Base-by-base conservation (phyloP, 2,113 vertebrate species). In the Microtus richardsoni region DNA sequence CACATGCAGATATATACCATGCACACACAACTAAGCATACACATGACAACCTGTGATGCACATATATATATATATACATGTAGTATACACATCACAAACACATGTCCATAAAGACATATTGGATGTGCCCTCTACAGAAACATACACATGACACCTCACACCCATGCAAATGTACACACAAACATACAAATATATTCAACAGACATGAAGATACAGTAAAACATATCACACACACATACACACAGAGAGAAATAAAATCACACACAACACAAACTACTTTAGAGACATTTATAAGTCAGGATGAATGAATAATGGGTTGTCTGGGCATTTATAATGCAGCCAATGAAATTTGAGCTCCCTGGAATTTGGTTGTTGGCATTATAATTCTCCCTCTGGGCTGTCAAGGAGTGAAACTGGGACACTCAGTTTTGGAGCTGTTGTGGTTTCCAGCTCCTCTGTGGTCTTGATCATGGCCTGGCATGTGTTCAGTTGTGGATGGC, bases 371-470 rank as follows among this genome's bases (percentile, higher is more conserved):
- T 93, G 3, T 39, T 41, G 39, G 68, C n/a, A 13, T 90, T 78
- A 24, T 0, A 6, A 28, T 16, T 9, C 47, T 90, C 47, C 75
- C 77, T 82, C 22, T 83, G 47, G 80, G 77, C 60, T 74, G 10
- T 68, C 44, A 21, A n/a, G 30, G 71, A 88, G 16, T 75, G 86
- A 89, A 91, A 86, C 4, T 21, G 49, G 94, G 88, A 47, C 33
- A 41, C n/a, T 92, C 58, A 52, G 64, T 91, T 94, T 88, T 86
- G 77, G 85, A 92, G 82, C 30, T 11, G 1, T 24, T 95, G 78
- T 62, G 66, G n/a, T 66, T 78, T 94, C 47, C 22, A 21, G 74
- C 82, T 87, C 54, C 49, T 94, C 39, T 74, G 77, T 0, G 7
- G 95, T 58, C 80, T 92, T 62, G 64, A 84, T 36, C 4, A 14